A percentile compares a stretch with the other conserved stretches of the same genome.
phyloP scores from a whole-genome alignment of 2,888 invertebrate species.

The Watsonalla cultraria region DNA sequence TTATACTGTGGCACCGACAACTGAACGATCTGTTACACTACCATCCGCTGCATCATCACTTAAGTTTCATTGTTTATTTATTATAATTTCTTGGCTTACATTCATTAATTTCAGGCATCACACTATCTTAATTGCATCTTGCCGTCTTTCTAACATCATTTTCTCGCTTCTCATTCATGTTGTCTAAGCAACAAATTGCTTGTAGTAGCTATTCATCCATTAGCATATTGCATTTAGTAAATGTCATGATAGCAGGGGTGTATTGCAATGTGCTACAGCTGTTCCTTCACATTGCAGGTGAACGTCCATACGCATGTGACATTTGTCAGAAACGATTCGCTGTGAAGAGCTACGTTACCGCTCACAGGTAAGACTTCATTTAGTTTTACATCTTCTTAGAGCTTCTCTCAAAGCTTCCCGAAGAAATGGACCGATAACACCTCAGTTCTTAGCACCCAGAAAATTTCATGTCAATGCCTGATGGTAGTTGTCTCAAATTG shows the following conservation, averaged over 20 bases:
- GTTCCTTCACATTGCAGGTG: slow-evolving; percentile 70
- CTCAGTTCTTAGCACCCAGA: too few species aligned
- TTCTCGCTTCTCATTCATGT: slow-evolving; percentile 41
- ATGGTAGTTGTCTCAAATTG: slow-evolving; percentile 14
- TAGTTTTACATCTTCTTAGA: too few species aligned
- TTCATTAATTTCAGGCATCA: slow-evolving; percentile 67
- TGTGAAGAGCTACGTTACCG: slow-evolving; percentile 88
- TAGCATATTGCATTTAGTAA: slow-evolving; percentile 1
- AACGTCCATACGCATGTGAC: slow-evolving; percentile 88
- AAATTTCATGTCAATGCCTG: too few species aligned
- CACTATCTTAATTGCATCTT: slow-evolving; percentile 70
- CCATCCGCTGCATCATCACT: slow-evolving; percentile 63
- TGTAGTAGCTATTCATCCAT: slow-evolving; percentile 4
- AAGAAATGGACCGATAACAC: too few species aligned
- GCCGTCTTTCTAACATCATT: slow-evolving; percentile 75
- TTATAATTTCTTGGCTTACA: slow-evolving; percentile 60
- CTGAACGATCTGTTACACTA: slow-evolving; percentile 36
- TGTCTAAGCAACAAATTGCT: slow-evolving; percentile 17
- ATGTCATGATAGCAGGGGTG: slow-evolving; percentile 3
- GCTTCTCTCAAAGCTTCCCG: too few species aligned
- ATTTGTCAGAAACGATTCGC: slow-evolving; percentile 89
- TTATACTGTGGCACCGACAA: slow-evolving; percentile 70
- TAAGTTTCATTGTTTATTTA: slow-evolving; percentile 53
- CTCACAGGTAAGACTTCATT: slow-evolving; percentile 76
- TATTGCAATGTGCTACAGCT: not conserved